Conservation (phyloP, 1,140 invertebrate species). For the Ditylenchus dipsaci region DNA sequence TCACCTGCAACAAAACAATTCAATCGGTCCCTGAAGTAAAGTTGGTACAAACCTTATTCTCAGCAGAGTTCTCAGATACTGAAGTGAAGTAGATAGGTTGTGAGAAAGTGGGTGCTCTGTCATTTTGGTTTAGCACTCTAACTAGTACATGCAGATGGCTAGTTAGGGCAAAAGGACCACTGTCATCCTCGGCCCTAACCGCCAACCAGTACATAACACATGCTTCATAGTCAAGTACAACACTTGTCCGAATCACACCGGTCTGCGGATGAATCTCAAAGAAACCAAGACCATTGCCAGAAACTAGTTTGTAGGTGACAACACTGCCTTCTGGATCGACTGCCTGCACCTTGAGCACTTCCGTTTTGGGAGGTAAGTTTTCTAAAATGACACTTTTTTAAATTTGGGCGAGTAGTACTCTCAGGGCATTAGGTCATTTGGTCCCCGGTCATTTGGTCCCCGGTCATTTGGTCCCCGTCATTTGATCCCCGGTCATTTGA, state of each 20-base stretch:
- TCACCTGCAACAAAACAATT: slow-evolving; percentile 58
- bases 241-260: slow-evolving; percentile 80
- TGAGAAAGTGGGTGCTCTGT: slow-evolving; percentile 81
- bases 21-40: slow-evolving; percentile 55
- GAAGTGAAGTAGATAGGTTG: slow-evolving; percentile 77
- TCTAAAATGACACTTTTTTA: slow-evolving; percentile 14
- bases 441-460: too few species aligned
- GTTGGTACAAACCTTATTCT: slow-evolving; percentile 62
- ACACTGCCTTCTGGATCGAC: slow-evolving; percentile 68
- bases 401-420: too few species aligned
- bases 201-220: slow-evolving; percentile 85
- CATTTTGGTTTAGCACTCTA: slow-evolving; percentile 81
- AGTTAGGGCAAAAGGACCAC: slow-evolving; percentile 61
- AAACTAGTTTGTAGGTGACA: slow-evolving; percentile 77
- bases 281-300: slow-evolving; percentile 80
- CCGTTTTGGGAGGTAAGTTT: slow-evolving; percentile 59
- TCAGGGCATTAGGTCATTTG: too few species aligned
- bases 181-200: slow-evolving; percentile 83
- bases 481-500: too few species aligned
- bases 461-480: too few species aligned
- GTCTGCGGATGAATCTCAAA: slow-evolving; percentile 76
- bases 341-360: slow-evolving; percentile 30
- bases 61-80: slow-evolving; percentile 76
- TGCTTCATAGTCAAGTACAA: slow-evolving; percentile 72
- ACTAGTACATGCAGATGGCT: slow-evolving; percentile 72